Evolutionary conservation across 2,113 vertebrate species (phyloP), one percentile per base, ranked within the genome.

Genomic region (Podiceps cristatus): DNA sequence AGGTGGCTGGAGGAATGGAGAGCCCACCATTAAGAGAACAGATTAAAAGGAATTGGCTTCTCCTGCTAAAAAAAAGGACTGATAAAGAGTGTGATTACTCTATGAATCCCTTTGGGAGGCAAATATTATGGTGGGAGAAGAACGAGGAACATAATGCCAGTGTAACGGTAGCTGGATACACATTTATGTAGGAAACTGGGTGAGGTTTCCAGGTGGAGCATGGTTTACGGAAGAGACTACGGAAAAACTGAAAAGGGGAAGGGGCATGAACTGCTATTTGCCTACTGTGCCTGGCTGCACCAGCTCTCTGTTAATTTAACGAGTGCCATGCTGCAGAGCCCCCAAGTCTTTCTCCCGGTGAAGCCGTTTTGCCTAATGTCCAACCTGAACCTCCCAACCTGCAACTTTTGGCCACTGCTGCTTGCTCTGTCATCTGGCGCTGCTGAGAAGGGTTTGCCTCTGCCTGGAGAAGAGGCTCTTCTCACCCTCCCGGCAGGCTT

Each of bases 101-200:
- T 22, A 8, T 4, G 35, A 56, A 52, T n/a, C 56, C 56, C 62
- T 27, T 28, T 6, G 40, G 29, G 53, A 56, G 82, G 66, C 33
- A 71, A 14, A 45, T 28, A 9, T 8, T 7, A 2, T 2, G 18
- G 13, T 47, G 58, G 44, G 53, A 87, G 75, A 53, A 86, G 64
- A 81, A 4, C 42, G 6, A 50, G 64, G 69, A 84, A 9, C 24
- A 5, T 29, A 5, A 40, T 17, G 37, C 10, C 18, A 14, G 45
- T 10, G 3, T 11, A 2, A 7, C 0, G 2, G 33, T 29, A 20
- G 49, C 35, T 28, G 55, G 91, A 19, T 35, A 5, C 5, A 23
- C 12, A 5, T 18, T 63, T 10, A 37, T 13, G 23, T 1, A 27
- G 72, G 83, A 66, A 45, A 45, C 2, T 47, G 53, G 72, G 60